phyloP scores from a whole-genome alignment of 2,888 invertebrate species.

The Axea sp. region DNA sequence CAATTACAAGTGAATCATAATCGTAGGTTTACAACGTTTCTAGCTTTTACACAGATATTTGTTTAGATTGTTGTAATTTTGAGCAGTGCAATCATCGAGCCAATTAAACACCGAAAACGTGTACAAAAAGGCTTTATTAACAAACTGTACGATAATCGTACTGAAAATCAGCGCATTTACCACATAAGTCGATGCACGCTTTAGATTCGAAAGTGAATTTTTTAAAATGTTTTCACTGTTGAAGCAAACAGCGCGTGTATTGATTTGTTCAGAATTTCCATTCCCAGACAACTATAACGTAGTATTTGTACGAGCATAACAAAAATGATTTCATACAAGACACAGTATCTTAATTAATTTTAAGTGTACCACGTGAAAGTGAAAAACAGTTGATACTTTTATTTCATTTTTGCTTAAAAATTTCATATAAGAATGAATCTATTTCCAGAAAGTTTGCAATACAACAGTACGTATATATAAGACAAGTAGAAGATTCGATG shows the following conservation, averaged over 20 bases:
- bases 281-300: slow-evolving; percentile 19
- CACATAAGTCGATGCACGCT: too few relatives aligned
- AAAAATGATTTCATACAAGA: slow-evolving; percentile 28
- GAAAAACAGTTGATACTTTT: slow-evolving; percentile 16
- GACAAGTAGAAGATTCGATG: slow-evolving; percentile 54
- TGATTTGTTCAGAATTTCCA: too few relatives aligned
- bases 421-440: slow-evolving; percentile 12
- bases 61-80: slow-evolving; percentile 74
- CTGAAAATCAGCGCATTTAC: slow-evolving; percentile 15
- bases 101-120: slow-evolving; percentile 67
- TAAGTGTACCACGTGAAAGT: slow-evolving; percentile 38
- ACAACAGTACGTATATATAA: slow-evolving; percentile 42
- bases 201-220: too few relatives aligned
- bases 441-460: slow-evolving; percentile 37
- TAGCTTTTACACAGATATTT: slow-evolving; percentile 56
- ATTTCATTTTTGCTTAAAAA: slow-evolving; percentile 34
- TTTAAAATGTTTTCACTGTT: too few relatives aligned
- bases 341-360: slow-evolving; percentile 34
- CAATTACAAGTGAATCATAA: slow-evolving; percentile 55
- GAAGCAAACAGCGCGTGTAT: neutral
- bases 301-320: slow-evolving; percentile 47
- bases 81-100: slow-evolving; percentile 77
- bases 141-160: slow-evolving; percentile 7
- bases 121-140: slow-evolving; percentile 69
- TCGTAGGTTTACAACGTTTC: slow-evolving; percentile 40